Conservation (phyloP, 1,140 invertebrate genomes). For the Eriocheir sinensis region DNA sequence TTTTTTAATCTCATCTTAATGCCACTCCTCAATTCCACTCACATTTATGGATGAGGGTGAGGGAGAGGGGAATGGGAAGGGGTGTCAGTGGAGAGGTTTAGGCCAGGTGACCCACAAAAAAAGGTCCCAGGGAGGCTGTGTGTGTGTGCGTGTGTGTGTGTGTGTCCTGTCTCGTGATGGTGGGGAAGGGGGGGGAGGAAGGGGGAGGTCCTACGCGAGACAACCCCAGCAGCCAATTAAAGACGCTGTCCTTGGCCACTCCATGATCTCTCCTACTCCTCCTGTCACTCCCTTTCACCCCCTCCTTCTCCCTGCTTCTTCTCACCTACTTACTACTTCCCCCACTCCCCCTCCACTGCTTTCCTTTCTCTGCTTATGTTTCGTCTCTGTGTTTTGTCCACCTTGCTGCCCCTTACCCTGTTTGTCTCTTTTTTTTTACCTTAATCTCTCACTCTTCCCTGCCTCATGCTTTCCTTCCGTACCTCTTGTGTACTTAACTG, state of each 20-base stretch:
- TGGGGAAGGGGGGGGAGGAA: background rate
- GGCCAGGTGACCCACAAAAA: too few relatives aligned
- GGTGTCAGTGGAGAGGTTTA: too few relatives aligned
- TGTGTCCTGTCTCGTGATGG: too few relatives aligned
- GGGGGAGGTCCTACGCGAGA: background rate
- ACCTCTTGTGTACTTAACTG: too few relatives aligned
- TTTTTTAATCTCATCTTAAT: too few relatives aligned
- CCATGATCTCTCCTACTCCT: background rate
- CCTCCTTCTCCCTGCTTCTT: background rate
- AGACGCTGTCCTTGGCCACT: background rate
- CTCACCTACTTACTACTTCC: background rate
- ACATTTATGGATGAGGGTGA: too few relatives aligned
- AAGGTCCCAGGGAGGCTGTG: too few relatives aligned
- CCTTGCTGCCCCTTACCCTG: background rate
- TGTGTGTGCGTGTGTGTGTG: background rate
- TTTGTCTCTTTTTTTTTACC: too few relatives aligned
- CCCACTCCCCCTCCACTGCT: background rate
- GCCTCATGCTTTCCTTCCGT: background rate
- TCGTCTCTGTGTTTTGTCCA: too few relatives aligned
- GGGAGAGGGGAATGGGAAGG: too few relatives aligned
- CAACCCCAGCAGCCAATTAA: background rate
- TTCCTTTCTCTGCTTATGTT: too few relatives aligned
- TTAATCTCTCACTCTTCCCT: background rate
- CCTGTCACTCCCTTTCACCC: background rate
- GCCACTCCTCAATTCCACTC: too few relatives aligned